phyloP scores from a whole-genome alignment of 2,113 vertebrate species.

The Sprattus sprattus region DNA sequence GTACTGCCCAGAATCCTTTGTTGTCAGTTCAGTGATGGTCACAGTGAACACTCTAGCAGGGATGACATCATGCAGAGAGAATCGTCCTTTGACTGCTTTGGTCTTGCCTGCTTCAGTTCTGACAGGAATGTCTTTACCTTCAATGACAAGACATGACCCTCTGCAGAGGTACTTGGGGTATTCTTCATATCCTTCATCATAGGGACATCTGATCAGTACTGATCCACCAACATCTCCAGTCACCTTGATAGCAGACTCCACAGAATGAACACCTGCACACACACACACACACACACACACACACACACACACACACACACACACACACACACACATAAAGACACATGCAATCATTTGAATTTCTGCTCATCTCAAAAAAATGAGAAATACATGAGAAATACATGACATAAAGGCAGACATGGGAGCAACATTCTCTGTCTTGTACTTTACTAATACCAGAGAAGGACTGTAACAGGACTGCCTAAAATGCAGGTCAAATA shows the following conservation, averaged over 20 bases:
- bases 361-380: no score
- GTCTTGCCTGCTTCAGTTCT: not conserved
- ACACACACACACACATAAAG: not conserved
- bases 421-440: no score
- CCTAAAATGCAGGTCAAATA: no score
- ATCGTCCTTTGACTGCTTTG: conserved; percentile 14
- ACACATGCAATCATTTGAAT: no score
- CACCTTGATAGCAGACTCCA: not conserved
- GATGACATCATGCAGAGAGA: conserved; percentile 14
- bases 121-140: not conserved
- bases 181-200: not conserved
- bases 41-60: conserved; percentile 19
- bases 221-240: not conserved
- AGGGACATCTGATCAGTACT: not conserved
- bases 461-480: no score
- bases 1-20: conserved; percentile 41
- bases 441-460: no score
- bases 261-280: not conserved
- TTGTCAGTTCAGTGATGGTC: conserved; percentile 28
- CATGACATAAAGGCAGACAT: no score
- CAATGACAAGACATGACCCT: not conserved
- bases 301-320: conserved; percentile 3
- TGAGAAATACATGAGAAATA: no score
- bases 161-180: not conserved
- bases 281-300: not conserved